These are phyloP conservation scores for Caenorhabditis inopinata DNA, from an alignment of 1,140 invertebrate species.

Conservation along the genomic window DNA sequence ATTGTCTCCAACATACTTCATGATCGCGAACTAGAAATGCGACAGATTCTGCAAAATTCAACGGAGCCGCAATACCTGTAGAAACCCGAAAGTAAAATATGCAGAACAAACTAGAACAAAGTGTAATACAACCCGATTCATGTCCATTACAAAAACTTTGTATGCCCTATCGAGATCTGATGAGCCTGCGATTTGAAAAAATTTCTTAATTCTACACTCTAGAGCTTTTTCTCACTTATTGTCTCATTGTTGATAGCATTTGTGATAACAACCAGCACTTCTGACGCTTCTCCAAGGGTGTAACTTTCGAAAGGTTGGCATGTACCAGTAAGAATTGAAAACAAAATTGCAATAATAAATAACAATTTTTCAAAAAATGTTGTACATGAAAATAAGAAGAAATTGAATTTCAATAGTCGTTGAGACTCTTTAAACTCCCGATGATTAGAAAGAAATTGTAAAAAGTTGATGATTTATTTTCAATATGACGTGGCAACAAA, in stretches of 20 bases:
- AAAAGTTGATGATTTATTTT: background rate
- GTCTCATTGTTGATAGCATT: constrained; percentile 45
- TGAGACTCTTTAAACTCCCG: background rate
- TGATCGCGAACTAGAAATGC: background rate
- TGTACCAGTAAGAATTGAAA: constrained; percentile 46
- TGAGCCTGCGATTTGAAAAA: constrained; percentile 38
- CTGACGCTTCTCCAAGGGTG: constrained; percentile 49
- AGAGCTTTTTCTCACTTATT: background rate
- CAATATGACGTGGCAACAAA: background rate
- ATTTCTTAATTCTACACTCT: constrained; percentile 16
- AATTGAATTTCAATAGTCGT: constrained; percentile 50
- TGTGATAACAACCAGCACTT: constrained; percentile 37
- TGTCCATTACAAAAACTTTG: constrained; percentile 44
- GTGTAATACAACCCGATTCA: background rate
- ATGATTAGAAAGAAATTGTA: background rate
- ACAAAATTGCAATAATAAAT: constrained; percentile 45
- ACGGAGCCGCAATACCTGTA: background rate
- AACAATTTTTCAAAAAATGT: constrained; percentile 49
- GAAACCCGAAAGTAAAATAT: constrained; percentile 3
- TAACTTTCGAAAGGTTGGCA: constrained; percentile 52
- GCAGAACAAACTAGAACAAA: background rate
- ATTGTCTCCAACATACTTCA: constrained; percentile 15
- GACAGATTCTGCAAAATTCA: background rate
- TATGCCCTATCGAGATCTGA: constrained; percentile 45
- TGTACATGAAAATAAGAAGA: constrained; percentile 54